These are phyloP conservation scores for Eupeodes latifasciatus DNA, from an alignment of 2,888 invertebrate genomes.

Conservation along the genomic window DNA sequence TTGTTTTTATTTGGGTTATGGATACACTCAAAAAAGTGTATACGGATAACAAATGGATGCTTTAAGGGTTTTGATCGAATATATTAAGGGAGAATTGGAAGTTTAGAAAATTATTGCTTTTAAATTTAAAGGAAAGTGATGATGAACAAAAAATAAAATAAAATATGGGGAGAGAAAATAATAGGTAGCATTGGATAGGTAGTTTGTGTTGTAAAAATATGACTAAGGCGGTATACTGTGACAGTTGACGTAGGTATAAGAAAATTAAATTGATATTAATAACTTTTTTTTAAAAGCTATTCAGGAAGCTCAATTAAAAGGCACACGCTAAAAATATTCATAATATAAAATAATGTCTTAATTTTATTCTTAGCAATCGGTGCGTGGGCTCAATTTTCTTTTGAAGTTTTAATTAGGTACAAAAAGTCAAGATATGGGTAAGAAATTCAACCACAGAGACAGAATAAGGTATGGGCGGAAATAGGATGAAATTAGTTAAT, in stretches of 20 bases:
- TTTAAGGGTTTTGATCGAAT: conserved; percentile 25
- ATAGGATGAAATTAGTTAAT: no score
- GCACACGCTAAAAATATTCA: no score
- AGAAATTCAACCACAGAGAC: no score
- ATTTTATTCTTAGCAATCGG: no score
- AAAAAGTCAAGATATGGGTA: no score
- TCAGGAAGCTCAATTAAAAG: no score
- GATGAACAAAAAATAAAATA: background rate
- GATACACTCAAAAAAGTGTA: conserved; percentile 15
- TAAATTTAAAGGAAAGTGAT: background rate
- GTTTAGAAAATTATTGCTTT: conserved; percentile 36
- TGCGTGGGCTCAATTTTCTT: no score
- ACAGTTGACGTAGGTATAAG: background rate
- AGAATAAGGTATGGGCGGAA: no score
- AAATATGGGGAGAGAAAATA: background rate
- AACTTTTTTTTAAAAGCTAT: background rate
- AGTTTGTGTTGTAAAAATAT: background rate
- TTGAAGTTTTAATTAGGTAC: no score
- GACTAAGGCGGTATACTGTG: background rate
- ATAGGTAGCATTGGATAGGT: background rate
- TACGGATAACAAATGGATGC: conserved; percentile 38
- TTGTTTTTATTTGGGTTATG: conserved; percentile 21
- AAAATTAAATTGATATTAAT: conserved; percentile 1
- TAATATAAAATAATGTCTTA: no score
- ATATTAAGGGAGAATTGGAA: conserved; percentile 13